These are phyloP conservation scores for Platysternon megacephalum DNA, from an alignment of 2,113 vertebrate species.

Conservation along the genomic window DNA sequence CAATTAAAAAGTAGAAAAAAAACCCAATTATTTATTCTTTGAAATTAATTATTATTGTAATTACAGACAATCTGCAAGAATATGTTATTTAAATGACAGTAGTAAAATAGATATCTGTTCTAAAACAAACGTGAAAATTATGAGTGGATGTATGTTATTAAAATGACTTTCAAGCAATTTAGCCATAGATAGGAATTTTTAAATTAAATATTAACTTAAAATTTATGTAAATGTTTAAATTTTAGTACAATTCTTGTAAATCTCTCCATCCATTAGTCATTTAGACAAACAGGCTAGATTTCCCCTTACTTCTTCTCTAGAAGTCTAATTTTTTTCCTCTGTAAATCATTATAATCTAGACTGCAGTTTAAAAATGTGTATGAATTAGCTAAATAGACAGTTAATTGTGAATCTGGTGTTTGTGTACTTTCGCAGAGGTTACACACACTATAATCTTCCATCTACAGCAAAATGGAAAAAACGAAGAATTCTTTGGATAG, in stretches of 20 bases:
- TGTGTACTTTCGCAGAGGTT: background rate
- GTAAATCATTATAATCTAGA: background rate
- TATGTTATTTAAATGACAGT: background rate
- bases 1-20: background rate
- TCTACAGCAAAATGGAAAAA: conserved; percentile 19
- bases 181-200: conserved; percentile 23
- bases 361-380: background rate
- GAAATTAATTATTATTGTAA: background rate
- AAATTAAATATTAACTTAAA: conserved; percentile 21
- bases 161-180: background rate
- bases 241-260: background rate
- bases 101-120: conserved; percentile 7
- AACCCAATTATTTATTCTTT: conserved; percentile 14
- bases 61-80: conserved; percentile 27
- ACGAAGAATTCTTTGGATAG: conserved; percentile 31
- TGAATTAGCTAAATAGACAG: background rate
- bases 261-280: background rate
- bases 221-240: background rate
- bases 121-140: conserved; percentile 21
- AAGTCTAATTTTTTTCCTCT: background rate
- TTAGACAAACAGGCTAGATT: background rate
- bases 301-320: background rate
- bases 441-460: conserved; percentile 10
- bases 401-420: conserved; percentile 1
- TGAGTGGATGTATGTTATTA: background rate